Evolutionary conservation across 53 echinoderm and acorn worm genomes (phyloP).

Genomic region (Paracentrotus lividus): DNA sequence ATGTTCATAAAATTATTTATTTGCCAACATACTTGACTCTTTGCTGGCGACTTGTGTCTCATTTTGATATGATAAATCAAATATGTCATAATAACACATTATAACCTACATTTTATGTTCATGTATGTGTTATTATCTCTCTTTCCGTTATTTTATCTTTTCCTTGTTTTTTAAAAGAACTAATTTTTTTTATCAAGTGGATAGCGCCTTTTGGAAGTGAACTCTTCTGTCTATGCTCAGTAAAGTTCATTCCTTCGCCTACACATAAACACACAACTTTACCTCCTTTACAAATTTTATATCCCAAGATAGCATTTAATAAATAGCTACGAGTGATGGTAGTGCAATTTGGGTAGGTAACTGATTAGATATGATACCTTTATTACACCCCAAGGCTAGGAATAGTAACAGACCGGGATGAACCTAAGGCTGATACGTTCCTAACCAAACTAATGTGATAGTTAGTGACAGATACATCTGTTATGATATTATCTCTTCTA

Average conservation of each 20-base stretch:
- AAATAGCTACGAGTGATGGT: neutral
- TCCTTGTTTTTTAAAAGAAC: neutral
- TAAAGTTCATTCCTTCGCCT: neutral
- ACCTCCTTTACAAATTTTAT: neutral
- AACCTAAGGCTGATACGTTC: neutral
- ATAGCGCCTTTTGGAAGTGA: too few species aligned
- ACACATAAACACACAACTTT: neutral
- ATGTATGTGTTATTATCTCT: neutral
- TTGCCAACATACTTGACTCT: too few species aligned
- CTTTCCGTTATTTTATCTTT: neutral
- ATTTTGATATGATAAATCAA: too few species aligned
- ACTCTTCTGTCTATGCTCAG: neutral
- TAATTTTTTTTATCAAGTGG: too few species aligned
- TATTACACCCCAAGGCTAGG: neutral
- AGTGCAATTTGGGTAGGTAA: neutral
- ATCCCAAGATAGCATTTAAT: constrained; percentile 37
- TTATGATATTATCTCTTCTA: neutral
- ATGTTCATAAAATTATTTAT: too few species aligned
- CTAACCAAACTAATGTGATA: neutral
- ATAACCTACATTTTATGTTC: too few species aligned
- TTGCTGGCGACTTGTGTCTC: too few species aligned
- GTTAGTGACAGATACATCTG: constrained; percentile 14
- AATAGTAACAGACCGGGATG: constrained; percentile 17
- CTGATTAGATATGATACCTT: constrained; percentile 5
- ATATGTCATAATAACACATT: too few species aligned